phyloP scores from a whole-genome alignment of 2,113 vertebrate species.

The Eulacestoma nigropectus region DNA sequence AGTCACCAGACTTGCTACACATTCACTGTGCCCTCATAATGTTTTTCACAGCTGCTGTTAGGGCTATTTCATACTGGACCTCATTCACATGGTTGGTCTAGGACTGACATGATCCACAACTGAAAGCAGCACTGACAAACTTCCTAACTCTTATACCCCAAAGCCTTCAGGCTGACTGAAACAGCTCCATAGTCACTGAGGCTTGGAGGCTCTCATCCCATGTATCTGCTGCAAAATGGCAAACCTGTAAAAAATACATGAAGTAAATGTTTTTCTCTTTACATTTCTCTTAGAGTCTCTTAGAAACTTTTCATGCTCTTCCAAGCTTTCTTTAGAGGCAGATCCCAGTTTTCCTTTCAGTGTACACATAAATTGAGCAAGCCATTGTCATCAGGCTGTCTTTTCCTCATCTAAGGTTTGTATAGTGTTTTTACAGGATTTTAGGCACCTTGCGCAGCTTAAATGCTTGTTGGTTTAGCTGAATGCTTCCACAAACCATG shows the following conservation, averaged over 20 bases:
- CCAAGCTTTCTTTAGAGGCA: neutral
- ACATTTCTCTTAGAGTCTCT: neutral
- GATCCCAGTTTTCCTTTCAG: neutral
- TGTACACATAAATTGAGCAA: neutral
- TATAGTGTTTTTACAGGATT: neutral
- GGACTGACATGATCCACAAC: rapidly evolving
- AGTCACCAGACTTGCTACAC: neutral
- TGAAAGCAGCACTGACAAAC: neutral
- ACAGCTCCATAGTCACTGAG: neutral
- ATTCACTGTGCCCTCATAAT: neutral
- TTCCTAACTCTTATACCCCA: neutral
- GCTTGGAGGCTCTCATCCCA: neutral
- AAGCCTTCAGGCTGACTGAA: neutral
- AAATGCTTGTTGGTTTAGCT: neutral
- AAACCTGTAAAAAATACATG: neutral
- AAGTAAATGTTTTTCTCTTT: neutral
- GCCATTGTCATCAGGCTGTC: neutral
- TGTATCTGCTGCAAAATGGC: neutral
- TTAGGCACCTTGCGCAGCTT: neutral
- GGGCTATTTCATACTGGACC: neutral
- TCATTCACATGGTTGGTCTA: neutral
- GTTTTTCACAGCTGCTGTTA: neutral
- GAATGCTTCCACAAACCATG: neutral
- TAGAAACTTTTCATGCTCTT: neutral
- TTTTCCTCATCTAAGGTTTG: neutral